Base-by-base conservation (phyloP, 1,140 invertebrate genomes). In the Brachystomella parvula region DNA sequence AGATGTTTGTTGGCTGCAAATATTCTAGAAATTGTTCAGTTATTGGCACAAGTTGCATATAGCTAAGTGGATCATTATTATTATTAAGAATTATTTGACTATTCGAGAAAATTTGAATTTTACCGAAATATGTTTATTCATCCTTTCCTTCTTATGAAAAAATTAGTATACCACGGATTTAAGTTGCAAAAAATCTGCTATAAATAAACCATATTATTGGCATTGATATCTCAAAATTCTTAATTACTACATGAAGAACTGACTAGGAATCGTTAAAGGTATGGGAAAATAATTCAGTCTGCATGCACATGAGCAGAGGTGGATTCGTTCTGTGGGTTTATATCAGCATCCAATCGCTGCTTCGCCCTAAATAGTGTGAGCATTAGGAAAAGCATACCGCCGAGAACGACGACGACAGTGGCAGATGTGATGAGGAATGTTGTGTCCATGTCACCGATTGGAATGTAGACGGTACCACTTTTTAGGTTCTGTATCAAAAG, bases 401-500 rank as follows among this genome's bases (percentile, higher is more conserved):
- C 67, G 6, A 64, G 9, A 44, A 73, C 61, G n/a, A 73, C 69
- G 17, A 66, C 21, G 32, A 73, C 33, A 26, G 71, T 73, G 2
- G 65, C 31, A 26, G 47, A 32, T 2, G 68, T 68, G 19, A 71
- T 66, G 3, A 73, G 24, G 12, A 66, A 39, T 53, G 63, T 53
- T 1, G 33, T 59, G 59, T 73, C 71, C 6, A 63, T 28, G 62
- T 73, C 71, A 33, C 71, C 71, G 15, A 70, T 65, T 33, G 71
- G 71, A 65, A 73, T 70, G 47, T 58, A 70, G 15, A 73, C 67
- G 2, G 67, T 67, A 35, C 66, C 70, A 56, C 70, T 66, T 67
- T 73, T 73, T 1, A 68, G 65, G 47, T 73, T 73, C 71, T 73
- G 53, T n/a, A 61, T 53, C 19, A 57, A 24, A 58, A 30, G 9